These are phyloP conservation scores for Anniella stebbinsi DNA, from an alignment of 2,797 vertebrate species.

Conservation along the genomic window DNA sequence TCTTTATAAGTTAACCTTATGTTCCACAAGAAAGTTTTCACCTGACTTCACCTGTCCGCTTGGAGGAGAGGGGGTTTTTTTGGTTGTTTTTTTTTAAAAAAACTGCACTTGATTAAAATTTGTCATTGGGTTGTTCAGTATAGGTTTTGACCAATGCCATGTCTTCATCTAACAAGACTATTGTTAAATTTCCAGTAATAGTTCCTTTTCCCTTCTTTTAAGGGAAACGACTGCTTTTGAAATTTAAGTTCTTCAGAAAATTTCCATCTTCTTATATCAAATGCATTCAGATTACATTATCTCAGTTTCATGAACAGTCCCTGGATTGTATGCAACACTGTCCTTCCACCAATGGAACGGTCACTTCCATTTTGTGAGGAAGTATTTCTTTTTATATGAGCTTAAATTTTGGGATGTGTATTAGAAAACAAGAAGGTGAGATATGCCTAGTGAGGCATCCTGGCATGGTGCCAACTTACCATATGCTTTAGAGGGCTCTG, in stretches of 20 bases:
- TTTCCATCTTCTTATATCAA: neutral
- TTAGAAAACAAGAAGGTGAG: too few relatives aligned
- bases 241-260: neutral
- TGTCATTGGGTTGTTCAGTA: neutral
- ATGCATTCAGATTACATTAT: neutral
- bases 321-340: too few relatives aligned
- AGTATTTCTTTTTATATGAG: too few relatives aligned
- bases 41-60: neutral
- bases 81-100: too few relatives aligned
- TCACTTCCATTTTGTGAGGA: too few relatives aligned
- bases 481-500: too few relatives aligned
- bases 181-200: neutral
- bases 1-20: rapidly evolving
- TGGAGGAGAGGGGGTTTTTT: too few relatives aligned
- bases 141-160: neutral
- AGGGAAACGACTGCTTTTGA: neutral
- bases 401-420: too few relatives aligned
- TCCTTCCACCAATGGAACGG: too few relatives aligned
- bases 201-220: neutral
- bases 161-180: neutral
- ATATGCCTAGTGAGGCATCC: too few relatives aligned
- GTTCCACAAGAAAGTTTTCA: neutral
- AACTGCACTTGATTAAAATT: neutral
- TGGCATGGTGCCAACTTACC: too few relatives aligned
- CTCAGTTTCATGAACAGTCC: neutral